Evolutionary conservation across 2,888 invertebrate genomes (phyloP), one percentile per base, ranked within the genome.

Genomic region (Torymus tubicola): DNA sequence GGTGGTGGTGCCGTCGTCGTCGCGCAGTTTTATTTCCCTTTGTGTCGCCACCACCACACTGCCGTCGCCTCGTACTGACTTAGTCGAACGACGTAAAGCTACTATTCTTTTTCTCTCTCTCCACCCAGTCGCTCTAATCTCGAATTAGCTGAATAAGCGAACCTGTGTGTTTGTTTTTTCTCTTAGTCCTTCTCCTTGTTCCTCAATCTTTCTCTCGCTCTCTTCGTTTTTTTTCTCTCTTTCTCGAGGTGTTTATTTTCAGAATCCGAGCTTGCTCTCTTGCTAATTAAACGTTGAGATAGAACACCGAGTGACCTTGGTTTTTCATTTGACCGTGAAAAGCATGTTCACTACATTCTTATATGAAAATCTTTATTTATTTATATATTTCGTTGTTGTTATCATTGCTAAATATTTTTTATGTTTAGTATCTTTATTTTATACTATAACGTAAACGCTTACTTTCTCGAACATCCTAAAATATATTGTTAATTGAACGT

Each of bases 71-170:
- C 42, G 68, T 24, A n/a, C 10, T 11, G 52, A n/a, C 11, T 18
- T 18, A 53, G 14, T 53, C 68, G 68, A 55, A 68, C 24, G 16
- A 5, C 42, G 42, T 8, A 42, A 42, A 42, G 42, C n/a, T 14
- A n/a, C 50, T 13, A 63, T 16, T 21, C 10, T 55, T 64, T 53
- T 24, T 24, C 31, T 18, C 14, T 69, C 12, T 14, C 2, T 50
- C 18, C 13, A 0, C 58, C 21, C 8, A 42, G 24, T 11, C 21
- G 14, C 24, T 67, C 24, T 67, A 75, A 67, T 74, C 60, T 75
- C 52, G 67, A 75, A 75, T 67, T 67, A 75, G 65, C 60, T 52
- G 67, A 68, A 75, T 75, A 75, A 60, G 55, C 58, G 18, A n/a
- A 60, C 10, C 42, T 16, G 58, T 13, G 58, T 13, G 57, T 50